Evolutionary conservation across 1,140 invertebrate genomes (phyloP), one percentile per base, ranked within the genome.

Genomic region (Trichoplusia ni): DNA sequence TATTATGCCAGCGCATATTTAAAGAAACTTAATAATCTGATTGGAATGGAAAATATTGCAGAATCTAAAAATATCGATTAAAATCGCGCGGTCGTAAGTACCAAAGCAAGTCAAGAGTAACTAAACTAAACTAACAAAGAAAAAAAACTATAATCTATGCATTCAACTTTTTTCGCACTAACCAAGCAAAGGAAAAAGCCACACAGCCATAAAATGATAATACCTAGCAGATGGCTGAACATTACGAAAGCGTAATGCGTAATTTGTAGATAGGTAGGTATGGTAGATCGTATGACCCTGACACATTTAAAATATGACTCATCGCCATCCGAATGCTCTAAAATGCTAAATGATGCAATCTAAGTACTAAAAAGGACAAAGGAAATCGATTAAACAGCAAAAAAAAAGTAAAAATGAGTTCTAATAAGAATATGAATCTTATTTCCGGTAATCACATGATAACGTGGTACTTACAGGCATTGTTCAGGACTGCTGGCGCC

Each of bases 401-500:
- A 21, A 56, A 23, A 19, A 40, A 16, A 38, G 9, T 18, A n/a
- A 38, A 40, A 38, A 56, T 56, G n/a, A 29, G 23, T 38, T 38
- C 38, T 4, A 44, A 58, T 31, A 60, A 2, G 38, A 60, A 44
- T 35, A 16, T 13, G 31, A 33, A 37, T 59, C 37, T 37, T 59
- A 69, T 73, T 73, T 75, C 69, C 77, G 80, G 75, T 79, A 72
- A 80, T 78, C 79, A 82, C 79, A 79, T 79, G 82, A 80, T 82
- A 79, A 69, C 64, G 63, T 67, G 58, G 21, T 67, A 89, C 86
- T 89, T 79, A 89, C 86, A 67, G 86, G 86, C 84, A 89, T 89
- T 69, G 77, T 84, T 64, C 59, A 73, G 63, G 74, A 75, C 70
- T 59, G 64, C 64, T 64, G 67, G 65, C 54, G 61, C 47, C 75